These are phyloP conservation scores for Mesochorus sp. DNA, from an alignment of 2,888 invertebrate genomes.

Conservation along the genomic window DNA sequence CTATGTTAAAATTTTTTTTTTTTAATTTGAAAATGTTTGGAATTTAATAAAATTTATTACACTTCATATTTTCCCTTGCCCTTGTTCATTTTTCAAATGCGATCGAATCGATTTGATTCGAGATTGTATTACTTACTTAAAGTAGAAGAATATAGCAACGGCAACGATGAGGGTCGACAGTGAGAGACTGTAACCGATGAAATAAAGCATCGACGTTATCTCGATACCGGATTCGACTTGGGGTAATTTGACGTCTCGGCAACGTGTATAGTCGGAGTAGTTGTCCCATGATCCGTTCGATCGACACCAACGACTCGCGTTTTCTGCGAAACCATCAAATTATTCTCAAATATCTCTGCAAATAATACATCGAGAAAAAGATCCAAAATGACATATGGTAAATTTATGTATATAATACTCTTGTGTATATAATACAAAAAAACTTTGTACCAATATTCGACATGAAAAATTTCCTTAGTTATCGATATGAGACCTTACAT, in stretches of 20 bases:
- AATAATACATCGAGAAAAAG: no score
- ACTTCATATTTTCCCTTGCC: no score
- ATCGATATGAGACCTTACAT: no score
- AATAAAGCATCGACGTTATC: slow-evolving; percentile 90
- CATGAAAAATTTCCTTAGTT: no score
- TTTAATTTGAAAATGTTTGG: no score
- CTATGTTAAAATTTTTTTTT: no score
- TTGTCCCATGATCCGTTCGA: slow-evolving; percentile 92
- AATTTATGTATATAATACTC: no score
- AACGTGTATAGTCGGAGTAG: slow-evolving; percentile 89
- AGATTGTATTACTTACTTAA: slow-evolving; percentile 97
- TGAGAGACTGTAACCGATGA: slow-evolving; percentile 92
- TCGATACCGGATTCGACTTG: slow-evolving; percentile 85
- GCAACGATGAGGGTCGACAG: slow-evolving; percentile 91
- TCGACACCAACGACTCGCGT: slow-evolving; percentile 91
- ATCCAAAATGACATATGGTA: no score
- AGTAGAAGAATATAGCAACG: slow-evolving; percentile 93
- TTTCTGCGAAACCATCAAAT: slow-evolving; percentile 86
- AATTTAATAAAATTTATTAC: no score
- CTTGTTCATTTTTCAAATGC: background rate
- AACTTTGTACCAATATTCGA: no score
- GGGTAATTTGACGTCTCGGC: slow-evolving; percentile 85
- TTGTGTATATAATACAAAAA: no score
- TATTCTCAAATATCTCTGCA: no score
- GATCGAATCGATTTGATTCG: background rate